These are phyloP conservation scores for Papilio helenus DNA, from an alignment of 1,140 invertebrate species.

Conservation along the genomic window DNA sequence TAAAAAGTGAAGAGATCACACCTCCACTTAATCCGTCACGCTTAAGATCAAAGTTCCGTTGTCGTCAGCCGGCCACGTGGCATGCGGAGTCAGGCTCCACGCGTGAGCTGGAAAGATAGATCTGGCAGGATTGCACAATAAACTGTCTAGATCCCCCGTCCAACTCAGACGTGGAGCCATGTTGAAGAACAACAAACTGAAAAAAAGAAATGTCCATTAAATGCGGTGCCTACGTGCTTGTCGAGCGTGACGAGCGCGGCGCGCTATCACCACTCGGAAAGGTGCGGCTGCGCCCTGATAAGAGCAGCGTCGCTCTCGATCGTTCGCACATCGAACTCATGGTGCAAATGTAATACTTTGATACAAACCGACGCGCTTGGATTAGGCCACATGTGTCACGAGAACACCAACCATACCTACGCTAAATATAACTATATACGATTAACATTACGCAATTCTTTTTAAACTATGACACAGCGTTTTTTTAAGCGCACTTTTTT, in stretches of 20 bases:
- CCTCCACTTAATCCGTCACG: conserved; percentile 83
- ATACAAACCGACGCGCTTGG: conserved; percentile 2
- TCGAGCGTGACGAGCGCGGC: conserved; percentile 61
- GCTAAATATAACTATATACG: not conserved
- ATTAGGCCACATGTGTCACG: conserved; percentile 61
- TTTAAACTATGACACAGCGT: conserved; percentile 50
- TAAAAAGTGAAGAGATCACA: conserved; percentile 84
- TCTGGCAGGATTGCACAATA: conserved; percentile 77
- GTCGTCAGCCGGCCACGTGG: conserved; percentile 20
- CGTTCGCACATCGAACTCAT: conserved; percentile 16
- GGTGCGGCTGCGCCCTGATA: conserved; percentile 78
- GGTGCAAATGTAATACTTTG: not conserved
- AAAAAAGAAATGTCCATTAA: conserved; percentile 52
- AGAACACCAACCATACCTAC: conserved; percentile 65
- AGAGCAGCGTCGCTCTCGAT: conserved; percentile 51
- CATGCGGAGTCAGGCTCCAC: conserved; percentile 61
- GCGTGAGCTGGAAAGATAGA: conserved; percentile 84
- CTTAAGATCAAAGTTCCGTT: conserved; percentile 43
- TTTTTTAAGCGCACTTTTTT: conserved; percentile 36
- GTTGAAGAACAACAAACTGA: conserved; percentile 47
- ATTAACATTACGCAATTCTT: conserved; percentile 66
- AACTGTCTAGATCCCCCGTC: conserved; percentile 83
- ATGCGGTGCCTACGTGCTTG: conserved; percentile 51
- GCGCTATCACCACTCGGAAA: conserved; percentile 77
- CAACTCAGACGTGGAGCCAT: conserved; percentile 80